phyloP scores from a whole-genome alignment of 2,113 vertebrate genomes.

The Halcyon senegalensis region DNA sequence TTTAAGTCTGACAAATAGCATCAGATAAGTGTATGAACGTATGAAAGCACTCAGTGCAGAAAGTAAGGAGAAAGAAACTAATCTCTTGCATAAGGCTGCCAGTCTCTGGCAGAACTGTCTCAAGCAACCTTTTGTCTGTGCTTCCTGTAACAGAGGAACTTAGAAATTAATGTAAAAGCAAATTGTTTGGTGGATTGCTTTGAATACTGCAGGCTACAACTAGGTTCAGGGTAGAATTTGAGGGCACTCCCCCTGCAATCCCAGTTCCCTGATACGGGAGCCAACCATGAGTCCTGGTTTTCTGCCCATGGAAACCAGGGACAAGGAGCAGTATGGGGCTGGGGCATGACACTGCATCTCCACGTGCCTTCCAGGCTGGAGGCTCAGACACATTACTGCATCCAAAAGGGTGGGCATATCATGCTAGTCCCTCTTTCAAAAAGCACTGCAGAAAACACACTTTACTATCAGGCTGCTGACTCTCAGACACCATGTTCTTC shows the following conservation, averaged over 20 bases:
- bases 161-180: neutral
- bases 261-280: neutral
- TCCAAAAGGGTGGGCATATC: accelerated
- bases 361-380: accelerated
- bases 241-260: neutral
- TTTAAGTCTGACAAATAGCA: neutral
- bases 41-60: neutral
- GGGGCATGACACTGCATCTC: neutral
- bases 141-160: neutral
- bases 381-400: neutral
- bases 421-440: neutral
- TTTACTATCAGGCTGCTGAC: neutral
- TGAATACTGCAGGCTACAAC: neutral
- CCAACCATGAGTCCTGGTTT: neutral
- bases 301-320: neutral
- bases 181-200: neutral
- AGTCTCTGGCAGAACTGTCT: neutral
- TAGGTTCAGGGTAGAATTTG: neutral
- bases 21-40: neutral
- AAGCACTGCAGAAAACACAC: neutral
- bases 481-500: neutral
- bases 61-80: neutral
- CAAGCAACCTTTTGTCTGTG: neutral
- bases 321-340: accelerated
- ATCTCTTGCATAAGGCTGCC: neutral